Evolutionary conservation across 30 jellyfish, hydroid and myxozoan genomes (phyloP), one percentile per base, ranked within the genome.

Genomic region (Aurelia aurita complex sp. Pacific): DNA sequence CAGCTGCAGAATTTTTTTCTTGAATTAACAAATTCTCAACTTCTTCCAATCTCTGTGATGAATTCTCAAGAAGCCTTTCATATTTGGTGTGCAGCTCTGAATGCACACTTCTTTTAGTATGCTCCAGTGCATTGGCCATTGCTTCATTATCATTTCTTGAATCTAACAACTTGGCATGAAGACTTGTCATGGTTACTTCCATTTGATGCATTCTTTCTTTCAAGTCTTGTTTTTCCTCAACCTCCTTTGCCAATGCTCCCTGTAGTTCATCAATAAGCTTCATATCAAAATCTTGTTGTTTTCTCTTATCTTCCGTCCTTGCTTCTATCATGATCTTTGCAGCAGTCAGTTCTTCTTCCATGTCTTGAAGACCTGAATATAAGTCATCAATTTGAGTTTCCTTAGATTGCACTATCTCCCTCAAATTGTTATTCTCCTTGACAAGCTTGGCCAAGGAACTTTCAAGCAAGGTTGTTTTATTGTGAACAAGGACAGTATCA

Each of bases 401-500:
- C 53, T 69, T 69, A 34, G 40, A 50, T 53, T 68, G 76, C 18
- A 68, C 34, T 2, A 55, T 53, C 69, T 81, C 84, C 33, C 90
- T 69, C 77, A 81, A 33, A 6, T 14, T 38, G 34, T 46, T 42
- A 70, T 90, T 90, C 73, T 90, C 95, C 74, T 80, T 94, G 5
- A 72, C 90, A 54, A 36, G 78, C 51, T 76, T 83, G 5, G 92
- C 92, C 35, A 90, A 81, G 13, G 95, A 70, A 33, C 70, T 92
- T 79, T 90, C 97, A 2, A 90, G 88, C 85, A 90, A 40, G 17
- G 97, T 90, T 60, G 97, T 90, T 67, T 90, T 90, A 67, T 73
- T 90, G 84, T 90, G 97, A 75, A 90, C 85, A 17, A 90, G 54
- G 3, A 90, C 81, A 10, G 92, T 55, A 90, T 90, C 97, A 43